phyloP scores from a whole-genome alignment of 2,797 vertebrate genomes.

The Myripristis jacobus region DNA sequence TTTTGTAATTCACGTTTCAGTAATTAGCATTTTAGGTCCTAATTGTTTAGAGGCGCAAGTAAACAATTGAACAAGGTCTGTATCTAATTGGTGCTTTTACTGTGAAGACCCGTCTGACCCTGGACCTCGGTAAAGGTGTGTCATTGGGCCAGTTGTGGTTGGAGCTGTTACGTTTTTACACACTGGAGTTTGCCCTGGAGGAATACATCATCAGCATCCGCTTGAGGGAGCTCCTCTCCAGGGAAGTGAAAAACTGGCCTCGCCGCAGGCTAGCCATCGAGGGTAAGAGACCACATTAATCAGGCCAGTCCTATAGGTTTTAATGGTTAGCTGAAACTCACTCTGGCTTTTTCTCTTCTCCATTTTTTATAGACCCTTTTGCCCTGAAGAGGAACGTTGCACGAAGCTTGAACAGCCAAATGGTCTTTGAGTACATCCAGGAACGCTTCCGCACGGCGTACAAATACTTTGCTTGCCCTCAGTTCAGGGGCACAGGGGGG shows the following conservation, averaged over 20 bases:
- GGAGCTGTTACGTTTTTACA: conserved; percentile 97
- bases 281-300: conserved; percentile 78
- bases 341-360: conserved; percentile 5
- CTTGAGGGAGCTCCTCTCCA: conserved; percentile 89
- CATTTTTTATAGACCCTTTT: conserved; percentile 89
- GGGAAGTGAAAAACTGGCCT: conserved; percentile 97
- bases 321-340: background rate
- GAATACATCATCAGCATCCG: conserved; percentile 97
- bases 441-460: conserved; percentile 96
- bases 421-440: conserved; percentile 99
- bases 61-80: background rate
- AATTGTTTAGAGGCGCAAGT: too few relatives aligned
- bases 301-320: background rate
- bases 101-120: conserved; percentile 85
- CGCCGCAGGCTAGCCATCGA: conserved; percentile 96
- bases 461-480: conserved; percentile 96
- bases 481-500: conserved; percentile 81
- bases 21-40: too few relatives aligned
- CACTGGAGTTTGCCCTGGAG: conserved; percentile 96
- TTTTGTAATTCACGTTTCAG: too few relatives aligned
- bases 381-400: conserved; percentile 97
- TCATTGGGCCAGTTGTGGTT: conserved; percentile 94
- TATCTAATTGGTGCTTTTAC: background rate
- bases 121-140: conserved; percentile 80
- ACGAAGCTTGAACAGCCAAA: conserved; percentile 97